Evolutionary conservation across 2,797 vertebrate genomes (phyloP).

Genomic region (Thaleichthys pacificus): DNA sequence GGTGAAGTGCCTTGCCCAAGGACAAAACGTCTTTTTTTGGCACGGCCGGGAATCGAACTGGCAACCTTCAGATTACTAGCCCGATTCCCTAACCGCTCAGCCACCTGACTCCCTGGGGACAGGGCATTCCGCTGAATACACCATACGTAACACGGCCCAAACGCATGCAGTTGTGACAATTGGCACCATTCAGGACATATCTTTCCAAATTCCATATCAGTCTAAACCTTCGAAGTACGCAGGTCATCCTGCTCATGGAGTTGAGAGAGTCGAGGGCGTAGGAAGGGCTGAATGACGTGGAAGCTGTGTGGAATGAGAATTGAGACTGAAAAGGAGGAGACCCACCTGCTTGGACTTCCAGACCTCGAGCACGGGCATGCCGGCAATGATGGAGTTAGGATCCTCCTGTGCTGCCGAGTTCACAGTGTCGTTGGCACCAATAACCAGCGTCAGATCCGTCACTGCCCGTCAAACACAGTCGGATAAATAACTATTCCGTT

Average conservation of each 20-base stretch:
- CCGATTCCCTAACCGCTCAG: too few relatives aligned
- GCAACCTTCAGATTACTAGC: too few relatives aligned
- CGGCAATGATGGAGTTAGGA: constrained; percentile 75
- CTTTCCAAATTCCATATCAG: not conserved
- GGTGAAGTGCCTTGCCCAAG: too few relatives aligned
- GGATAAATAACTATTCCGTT: constrained; percentile 5
- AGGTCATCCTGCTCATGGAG: not conserved
- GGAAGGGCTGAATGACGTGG: not conserved
- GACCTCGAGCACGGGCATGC: constrained; percentile 73
- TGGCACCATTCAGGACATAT: not conserved
- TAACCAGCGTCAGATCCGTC: constrained; percentile 75
- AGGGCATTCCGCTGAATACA: not conserved
- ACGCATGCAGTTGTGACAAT: not conserved
- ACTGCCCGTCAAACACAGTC: constrained; percentile 56
- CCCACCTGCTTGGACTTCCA: constrained; percentile 78
- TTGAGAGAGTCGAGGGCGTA: not conserved
- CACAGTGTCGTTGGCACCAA: constrained; percentile 77
- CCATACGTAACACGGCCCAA: not conserved
- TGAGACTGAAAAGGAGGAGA: not conserved
- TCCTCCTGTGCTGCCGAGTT: constrained; percentile 81
- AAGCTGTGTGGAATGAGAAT: not conserved
- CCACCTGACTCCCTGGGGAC: too few relatives aligned
- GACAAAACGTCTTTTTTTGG: too few relatives aligned
- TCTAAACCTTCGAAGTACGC: not conserved
- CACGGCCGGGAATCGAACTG: too few relatives aligned